phyloP scores from a whole-genome alignment of 2,888 invertebrate genomes.

The Altica lythri region DNA sequence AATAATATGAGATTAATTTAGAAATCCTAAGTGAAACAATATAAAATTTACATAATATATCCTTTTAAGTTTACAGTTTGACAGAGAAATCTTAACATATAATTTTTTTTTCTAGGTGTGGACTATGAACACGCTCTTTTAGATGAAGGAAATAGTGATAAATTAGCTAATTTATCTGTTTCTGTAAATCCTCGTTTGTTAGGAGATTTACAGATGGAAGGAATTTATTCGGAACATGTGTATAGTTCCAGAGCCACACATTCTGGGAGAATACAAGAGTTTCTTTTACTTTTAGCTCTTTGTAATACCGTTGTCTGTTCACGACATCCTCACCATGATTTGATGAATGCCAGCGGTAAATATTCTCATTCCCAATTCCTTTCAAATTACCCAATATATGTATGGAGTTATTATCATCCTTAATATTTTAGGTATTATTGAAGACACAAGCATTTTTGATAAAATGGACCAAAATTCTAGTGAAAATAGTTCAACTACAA shows the following conservation, averaged over 20 bases:
- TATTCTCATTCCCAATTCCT: too few species aligned
- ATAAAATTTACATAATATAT: too few species aligned
- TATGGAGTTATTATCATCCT: not conserved
- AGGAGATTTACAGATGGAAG: constrained; percentile 57
- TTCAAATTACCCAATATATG: too few species aligned
- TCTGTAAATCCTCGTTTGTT: constrained; percentile 61
- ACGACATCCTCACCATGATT: constrained; percentile 75
- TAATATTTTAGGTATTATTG: constrained; percentile 34
- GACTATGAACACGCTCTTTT: constrained; percentile 8
- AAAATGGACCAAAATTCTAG: constrained; percentile 28
- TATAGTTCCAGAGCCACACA: constrained; percentile 57
- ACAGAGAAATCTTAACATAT: too few species aligned
- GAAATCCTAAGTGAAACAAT: too few species aligned
- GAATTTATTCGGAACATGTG: constrained; percentile 45
- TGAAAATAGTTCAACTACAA: constrained; percentile 29
- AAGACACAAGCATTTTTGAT: constrained; percentile 29
- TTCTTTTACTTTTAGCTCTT: constrained; percentile 86
- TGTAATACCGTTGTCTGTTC: constrained; percentile 98
- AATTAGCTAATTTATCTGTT: constrained; percentile 51
- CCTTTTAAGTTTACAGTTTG: too few species aligned
- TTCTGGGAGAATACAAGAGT: constrained; percentile 80
- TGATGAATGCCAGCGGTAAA: constrained; percentile 72
- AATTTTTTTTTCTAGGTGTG: too few species aligned
- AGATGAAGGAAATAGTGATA: constrained; percentile 23
- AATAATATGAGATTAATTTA: too few species aligned